These are phyloP conservation scores for Heliconius congener DNA, from an alignment of 1,140 invertebrate genomes.

Conservation along the genomic window DNA sequence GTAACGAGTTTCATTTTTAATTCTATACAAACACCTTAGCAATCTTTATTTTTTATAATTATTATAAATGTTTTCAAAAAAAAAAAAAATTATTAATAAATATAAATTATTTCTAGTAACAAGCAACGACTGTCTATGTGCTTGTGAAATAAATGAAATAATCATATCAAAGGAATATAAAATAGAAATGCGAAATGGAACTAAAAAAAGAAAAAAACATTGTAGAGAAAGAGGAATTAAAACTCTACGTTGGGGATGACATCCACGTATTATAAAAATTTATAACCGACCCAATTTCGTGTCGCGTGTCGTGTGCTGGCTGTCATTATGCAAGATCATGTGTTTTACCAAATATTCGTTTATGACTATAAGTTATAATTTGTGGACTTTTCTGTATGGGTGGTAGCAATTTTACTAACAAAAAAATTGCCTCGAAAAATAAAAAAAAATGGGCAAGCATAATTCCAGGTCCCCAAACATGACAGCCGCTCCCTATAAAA, in stretches of 20 bases:
- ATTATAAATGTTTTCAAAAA: no score
- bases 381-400: fast-evolving
- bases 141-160: background rate
- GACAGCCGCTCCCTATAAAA: no score
- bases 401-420: no score
- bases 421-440: no score
- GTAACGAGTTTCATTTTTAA: no score
- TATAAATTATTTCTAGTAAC: background rate
- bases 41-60: no score
- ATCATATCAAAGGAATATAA: background rate
- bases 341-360: background rate
- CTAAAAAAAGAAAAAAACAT: background rate
- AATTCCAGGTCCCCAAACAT: no score
- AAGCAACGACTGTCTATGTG: background rate
- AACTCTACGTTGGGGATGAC: background rate
- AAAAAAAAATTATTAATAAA: background rate
- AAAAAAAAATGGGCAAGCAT: no score
- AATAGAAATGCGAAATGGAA: background rate
- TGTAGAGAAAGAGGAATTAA: background rate
- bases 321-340: background rate
- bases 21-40: no score
- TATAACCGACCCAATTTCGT: conserved; percentile 6
- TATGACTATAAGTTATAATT: background rate
- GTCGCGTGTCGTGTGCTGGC: background rate
- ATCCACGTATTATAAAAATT: conserved; percentile 10